Percentiles rank a stretch among this genome's conserved stretches.
These are phyloP conservation scores for Oegoconia quadripuncta DNA, from an alignment of 2,888 invertebrate species.

Conservation along the genomic window DNA sequence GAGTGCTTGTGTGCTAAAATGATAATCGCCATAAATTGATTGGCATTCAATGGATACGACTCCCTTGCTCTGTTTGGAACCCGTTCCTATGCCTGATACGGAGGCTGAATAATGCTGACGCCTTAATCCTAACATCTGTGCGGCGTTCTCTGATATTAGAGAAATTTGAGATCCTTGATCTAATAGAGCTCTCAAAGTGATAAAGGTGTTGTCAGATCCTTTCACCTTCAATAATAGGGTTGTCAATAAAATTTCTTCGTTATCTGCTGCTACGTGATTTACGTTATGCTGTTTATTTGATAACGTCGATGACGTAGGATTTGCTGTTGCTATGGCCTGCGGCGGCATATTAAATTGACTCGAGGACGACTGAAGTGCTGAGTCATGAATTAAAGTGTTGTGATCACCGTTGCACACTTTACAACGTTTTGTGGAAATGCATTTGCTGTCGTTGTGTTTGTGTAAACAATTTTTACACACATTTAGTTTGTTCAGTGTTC, in stretches of 20 bases:
- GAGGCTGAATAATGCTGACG: not conserved
- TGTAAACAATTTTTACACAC: constrained; percentile 14
- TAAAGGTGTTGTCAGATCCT: not conserved
- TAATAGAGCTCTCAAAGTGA: constrained; percentile 8
- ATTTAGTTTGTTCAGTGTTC: no score
- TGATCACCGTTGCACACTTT: constrained; percentile 8
- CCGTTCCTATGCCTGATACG: not conserved
- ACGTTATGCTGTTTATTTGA: not conserved
- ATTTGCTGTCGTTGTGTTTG: constrained; percentile 6
- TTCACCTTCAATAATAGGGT: constrained; percentile 15
- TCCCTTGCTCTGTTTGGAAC: not conserved
- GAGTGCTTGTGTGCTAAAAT: not conserved
- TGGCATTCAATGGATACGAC: not conserved
- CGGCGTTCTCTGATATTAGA: constrained; percentile 10
- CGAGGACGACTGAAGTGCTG: no score
- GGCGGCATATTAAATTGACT: no score
- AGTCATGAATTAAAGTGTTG: constrained; percentile 13
- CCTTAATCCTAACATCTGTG: no score
- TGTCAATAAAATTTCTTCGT: not conserved
- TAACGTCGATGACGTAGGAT: not conserved
- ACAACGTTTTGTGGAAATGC: constrained; percentile 9
- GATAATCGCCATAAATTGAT: not conserved
- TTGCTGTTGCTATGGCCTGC: no score
- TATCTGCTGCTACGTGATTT: not conserved
- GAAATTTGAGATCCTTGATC: constrained; percentile 13